These are phyloP conservation scores for Aethes cnicana DNA, from an alignment of 2,888 invertebrate species.

Conservation along the genomic window DNA sequence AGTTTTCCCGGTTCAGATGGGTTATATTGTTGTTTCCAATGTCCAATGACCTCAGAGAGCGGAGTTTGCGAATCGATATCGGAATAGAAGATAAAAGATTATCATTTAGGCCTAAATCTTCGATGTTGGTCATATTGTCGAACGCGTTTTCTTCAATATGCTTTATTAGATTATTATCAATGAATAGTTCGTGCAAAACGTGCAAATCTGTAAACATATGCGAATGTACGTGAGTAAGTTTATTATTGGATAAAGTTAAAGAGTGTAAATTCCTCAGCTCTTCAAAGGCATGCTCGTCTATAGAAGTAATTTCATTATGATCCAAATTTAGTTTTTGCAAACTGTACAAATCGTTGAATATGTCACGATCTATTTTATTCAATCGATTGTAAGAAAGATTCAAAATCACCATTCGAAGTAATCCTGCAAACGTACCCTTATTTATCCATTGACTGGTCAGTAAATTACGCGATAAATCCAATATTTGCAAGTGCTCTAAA, in stretches of 20 bases:
- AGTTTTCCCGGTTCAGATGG: constrained; percentile 86
- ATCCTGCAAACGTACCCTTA: constrained; percentile 87
- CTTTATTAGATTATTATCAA: constrained; percentile 88
- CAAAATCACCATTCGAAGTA: constrained; percentile 87
- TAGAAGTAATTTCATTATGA: constrained; percentile 85
- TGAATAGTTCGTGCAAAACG: constrained; percentile 86
- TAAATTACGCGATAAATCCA: constrained; percentile 88
- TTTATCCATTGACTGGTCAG: constrained; percentile 89
- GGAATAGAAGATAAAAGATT: constrained; percentile 87
- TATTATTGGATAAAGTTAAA: constrained; percentile 87
- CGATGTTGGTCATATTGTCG: constrained; percentile 88
- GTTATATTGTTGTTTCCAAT: constrained; percentile 91
- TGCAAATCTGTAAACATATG: constrained; percentile 87
- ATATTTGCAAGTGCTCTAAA: constrained; percentile 86
- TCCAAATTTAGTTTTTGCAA: constrained; percentile 89
- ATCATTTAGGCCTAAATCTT: constrained; percentile 88
- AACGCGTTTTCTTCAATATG: constrained; percentile 87
- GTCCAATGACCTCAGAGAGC: constrained; percentile 88
- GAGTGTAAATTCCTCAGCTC: constrained; percentile 89
- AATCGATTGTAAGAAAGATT: constrained; percentile 88
- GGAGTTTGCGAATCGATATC: constrained; percentile 85
- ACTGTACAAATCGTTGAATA: constrained; percentile 88
- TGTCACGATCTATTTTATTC: constrained; percentile 85
- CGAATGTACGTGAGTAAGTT: constrained; percentile 84
- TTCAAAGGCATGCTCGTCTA: constrained; percentile 88